phyloP scores from a whole-genome alignment of 53 echinoderm and acorn worm genomes.

The Crossaster papposus region DNA sequence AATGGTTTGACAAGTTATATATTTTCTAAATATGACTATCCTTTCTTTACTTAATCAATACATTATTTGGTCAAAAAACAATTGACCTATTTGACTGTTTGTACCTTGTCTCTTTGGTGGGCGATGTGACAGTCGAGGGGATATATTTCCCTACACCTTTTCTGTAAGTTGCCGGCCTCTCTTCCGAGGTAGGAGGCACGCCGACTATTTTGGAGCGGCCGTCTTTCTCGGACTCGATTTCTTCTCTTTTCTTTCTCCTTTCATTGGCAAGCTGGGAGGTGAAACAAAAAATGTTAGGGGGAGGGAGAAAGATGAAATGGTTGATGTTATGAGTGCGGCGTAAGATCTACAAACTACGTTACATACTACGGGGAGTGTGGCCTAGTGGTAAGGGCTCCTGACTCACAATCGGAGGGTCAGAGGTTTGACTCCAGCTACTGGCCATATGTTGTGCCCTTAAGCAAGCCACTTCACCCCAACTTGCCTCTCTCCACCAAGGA shows the following conservation, averaged over 20 bases:
- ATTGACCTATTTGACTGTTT: background rate
- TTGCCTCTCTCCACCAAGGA: too few species aligned
- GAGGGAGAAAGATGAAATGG: background rate
- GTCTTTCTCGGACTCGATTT: conserved; percentile 62
- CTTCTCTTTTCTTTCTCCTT: conserved; percentile 75
- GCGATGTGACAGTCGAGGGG: conserved; percentile 52
- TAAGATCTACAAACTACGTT: too few species aligned
- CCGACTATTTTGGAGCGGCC: conserved; percentile 39
- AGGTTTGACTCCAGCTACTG: too few species aligned
- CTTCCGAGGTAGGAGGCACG: conserved; percentile 69
- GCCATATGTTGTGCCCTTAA: too few species aligned
- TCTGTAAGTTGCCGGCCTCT: conserved; percentile 84
- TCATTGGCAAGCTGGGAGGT: conserved; percentile 72
- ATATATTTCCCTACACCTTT: conserved; percentile 95
- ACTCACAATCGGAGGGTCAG: too few species aligned
- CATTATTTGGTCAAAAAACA: too few species aligned
- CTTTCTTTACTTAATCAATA: background rate
- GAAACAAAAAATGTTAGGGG: background rate
- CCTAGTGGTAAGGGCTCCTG: too few species aligned
- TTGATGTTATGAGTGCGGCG: too few species aligned
- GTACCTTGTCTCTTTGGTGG: conserved; percentile 50
- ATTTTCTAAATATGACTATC: too few species aligned
- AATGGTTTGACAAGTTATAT: too few species aligned
- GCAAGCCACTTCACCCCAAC: too few species aligned
- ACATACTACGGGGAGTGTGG: too few species aligned